phyloP scores from a whole-genome alignment of 92 coral and sea anemone genomes.

The Diadumene lineata region DNA sequence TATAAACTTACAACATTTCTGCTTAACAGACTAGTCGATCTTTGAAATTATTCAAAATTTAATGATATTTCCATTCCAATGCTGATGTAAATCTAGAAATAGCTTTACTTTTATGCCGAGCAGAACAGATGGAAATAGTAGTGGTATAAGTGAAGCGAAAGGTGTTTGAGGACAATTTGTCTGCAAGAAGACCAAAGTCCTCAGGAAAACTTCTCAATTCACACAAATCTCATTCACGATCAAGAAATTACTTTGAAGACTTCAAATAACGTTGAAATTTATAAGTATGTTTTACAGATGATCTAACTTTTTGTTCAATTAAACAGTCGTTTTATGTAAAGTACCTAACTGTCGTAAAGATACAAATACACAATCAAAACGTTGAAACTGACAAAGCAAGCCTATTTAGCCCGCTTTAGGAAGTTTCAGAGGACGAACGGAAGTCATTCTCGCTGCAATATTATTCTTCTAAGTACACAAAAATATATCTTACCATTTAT shows the following conservation, averaged over 20 bases:
- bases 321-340: background rate
- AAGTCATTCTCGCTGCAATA: slow-evolving; percentile 70
- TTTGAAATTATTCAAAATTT: background rate
- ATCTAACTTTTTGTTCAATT: background rate
- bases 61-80: background rate
- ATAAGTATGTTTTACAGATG: background rate
- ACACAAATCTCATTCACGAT: background rate
- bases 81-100: background rate
- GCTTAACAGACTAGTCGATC: background rate
- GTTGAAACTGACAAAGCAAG: slow-evolving; percentile 22
- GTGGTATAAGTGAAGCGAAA: background rate
- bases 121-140: background rate
- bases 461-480: slow-evolving; percentile 28
- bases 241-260: background rate
- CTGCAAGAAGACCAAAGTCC: background rate
- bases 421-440: slow-evolving; percentile 70
- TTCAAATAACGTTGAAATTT: background rate
- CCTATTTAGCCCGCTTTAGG: slow-evolving; percentile 51
- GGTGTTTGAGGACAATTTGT: background rate
- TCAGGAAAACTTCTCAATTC: background rate
- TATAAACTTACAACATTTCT: background rate
- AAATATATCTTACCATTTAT: slow-evolving; percentile 17
- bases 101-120: background rate
- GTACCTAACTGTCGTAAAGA: background rate
- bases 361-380: background rate